Base-by-base conservation (phyloP, 2,888 invertebrate species). In the Bugula neritina region DNA sequence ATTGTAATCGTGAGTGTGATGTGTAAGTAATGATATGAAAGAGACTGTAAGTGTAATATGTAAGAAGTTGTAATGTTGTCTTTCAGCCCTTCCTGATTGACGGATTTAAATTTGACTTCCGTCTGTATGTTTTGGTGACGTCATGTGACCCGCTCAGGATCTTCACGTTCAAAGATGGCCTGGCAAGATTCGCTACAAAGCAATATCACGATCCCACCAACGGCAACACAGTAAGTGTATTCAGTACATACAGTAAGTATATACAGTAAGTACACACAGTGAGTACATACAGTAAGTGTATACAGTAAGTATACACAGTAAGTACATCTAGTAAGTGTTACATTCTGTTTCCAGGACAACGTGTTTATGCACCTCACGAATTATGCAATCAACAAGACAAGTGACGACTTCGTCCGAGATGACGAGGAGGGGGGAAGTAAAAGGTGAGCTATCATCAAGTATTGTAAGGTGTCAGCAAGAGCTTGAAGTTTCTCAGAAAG, bases 351-450 rank as follows among this genome's bases (percentile, higher is more conserved):
- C 25, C 76, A 83, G 83, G 81, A 90, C 0, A 94, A 95, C 82
- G 90, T 93, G 23, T 94, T 90, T 81, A 95, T 95, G 94, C 95
- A 95, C 82, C 86, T 95, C 73, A 95, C 95, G 13, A 95, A 95
- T 85, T 95, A 95, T 82, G 92, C 95, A 0, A 90, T 95, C 25
- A 95, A 95, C 83, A 94, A 93, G 82, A 91, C 92, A 80, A 94
- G 92, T 80, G 88, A 91, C 29, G 91, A 91, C 73, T 94, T 92
- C 80, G 89, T 92, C 43, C 88, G 90, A 73, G 93, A 94, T 82
- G 90, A 90, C 0, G 91, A 92, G 81, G 83, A 84, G 71, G 89
- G 89, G 21, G 94, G 94, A 27, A 94, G 93, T 81, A 95, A 95
- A 86, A 88, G 94, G 88, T 91, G 82, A 77, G 73, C 72, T 43